Evolutionary conservation across 2,888 invertebrate genomes (phyloP).

Genomic region (Beris chalybata): DNA sequence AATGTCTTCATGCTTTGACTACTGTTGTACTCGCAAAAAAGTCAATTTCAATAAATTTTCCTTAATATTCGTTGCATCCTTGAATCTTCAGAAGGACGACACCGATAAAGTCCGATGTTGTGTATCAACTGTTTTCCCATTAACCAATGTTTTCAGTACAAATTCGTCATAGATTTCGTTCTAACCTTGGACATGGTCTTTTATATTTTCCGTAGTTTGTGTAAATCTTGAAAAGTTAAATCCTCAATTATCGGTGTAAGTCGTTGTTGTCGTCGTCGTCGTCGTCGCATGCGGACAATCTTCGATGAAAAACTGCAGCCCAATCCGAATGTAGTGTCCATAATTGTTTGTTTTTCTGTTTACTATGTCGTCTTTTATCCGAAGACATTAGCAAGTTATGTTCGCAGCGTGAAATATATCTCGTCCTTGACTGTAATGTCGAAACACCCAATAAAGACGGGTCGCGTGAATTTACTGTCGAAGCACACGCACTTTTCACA

Average conservation of each 20-base stretch:
- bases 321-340: neutral
- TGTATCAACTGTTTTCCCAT: constrained; percentile 19
- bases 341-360: constrained; percentile 32
- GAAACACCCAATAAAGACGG: neutral
- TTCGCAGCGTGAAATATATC: constrained; percentile 18
- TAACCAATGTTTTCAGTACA: constrained; percentile 31
- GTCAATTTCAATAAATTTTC: neutral
- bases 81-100: constrained; percentile 5
- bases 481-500: constrained; percentile 14
- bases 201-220: too few relatives aligned
- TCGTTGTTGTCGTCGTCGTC: neutral
- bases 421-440: constrained; percentile 16
- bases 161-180: constrained; percentile 17
- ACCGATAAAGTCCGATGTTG: constrained; percentile 13
- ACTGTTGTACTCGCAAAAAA: neutral
- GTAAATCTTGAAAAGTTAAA: too few relatives aligned
- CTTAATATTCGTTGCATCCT: constrained; percentile 12
- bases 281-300: constrained; percentile 15
- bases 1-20: constrained; percentile 24
- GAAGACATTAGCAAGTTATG: constrained; percentile 28
- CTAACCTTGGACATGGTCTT: constrained; percentile 12
- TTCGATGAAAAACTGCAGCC: constrained; percentile 24
- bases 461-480: constrained; percentile 20
- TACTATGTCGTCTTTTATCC: constrained; percentile 20
- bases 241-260: neutral